Evolutionary conservation across 2,113 vertebrate species (phyloP), one percentile per base, ranked within the genome.

Genomic region (Hirundichthys speculiger): DNA sequence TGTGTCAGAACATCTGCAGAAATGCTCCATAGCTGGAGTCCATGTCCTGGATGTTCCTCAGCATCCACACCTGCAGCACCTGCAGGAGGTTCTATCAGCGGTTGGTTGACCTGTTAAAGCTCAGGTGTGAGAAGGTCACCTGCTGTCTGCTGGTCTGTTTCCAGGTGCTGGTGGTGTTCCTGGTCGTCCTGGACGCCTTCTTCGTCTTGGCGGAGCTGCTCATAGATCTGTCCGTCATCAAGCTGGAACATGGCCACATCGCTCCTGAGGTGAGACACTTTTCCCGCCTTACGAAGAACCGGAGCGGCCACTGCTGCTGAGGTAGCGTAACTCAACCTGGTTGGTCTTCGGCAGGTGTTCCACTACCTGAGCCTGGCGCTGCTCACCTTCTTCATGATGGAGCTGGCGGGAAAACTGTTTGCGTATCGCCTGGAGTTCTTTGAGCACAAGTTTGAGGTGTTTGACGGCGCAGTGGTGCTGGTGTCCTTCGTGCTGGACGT

Each of bases 391-490:
- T 99, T 99, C 66, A 88, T 98, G 92, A 56, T 97, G 49, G 98
- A 99, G 83, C 79, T 99, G 74, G 73, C 34, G 12, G 92, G 95
- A 2, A 99, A 99, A 69, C 46, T 99, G 9, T 98, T 74, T 0
- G 89, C 94, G 4, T 99, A 93, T 72, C 92, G 89, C 24, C 13
- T 93, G 50, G 97, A 99, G 84, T 99, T 98, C 88, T 96, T 98
- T 66, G 82, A 94, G 7, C 98, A 99, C 90, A 98, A 95, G 84
- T 99, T 99, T 0, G 98, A 99, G 58, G 93, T 99, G 77, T 93
- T 99, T 92, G 98, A 99, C 0, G 92, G 90, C 4, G 0, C 94
- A 0, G 92, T 99, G 2, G 95, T 99, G 13, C 9, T 96, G 0
- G 70, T 99, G 42, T 99, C 98, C 0, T 99, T 99, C 24, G 42